phyloP scores from a whole-genome alignment of 2,797 vertebrate species.

The Arnoldichthys spilopterus region DNA sequence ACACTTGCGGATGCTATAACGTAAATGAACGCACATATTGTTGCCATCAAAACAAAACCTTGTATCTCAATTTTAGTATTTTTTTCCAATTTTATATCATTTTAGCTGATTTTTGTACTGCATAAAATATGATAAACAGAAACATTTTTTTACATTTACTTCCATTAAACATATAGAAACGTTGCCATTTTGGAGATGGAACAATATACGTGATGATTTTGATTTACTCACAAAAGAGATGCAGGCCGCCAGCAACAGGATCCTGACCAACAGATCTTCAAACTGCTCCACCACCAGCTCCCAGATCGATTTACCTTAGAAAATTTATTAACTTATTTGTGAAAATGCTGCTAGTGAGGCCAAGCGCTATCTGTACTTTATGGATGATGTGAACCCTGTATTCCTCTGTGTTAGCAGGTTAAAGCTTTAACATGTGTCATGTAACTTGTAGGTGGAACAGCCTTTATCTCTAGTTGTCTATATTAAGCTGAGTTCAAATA shows the following conservation, averaged over 20 bases:
- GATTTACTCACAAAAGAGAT: constrained; percentile 88
- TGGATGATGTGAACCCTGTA: neutral
- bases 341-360: neutral
- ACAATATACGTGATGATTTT: constrained; percentile 9
- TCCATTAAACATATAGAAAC: too few relatives aligned
- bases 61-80: too few relatives aligned
- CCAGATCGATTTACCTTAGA: constrained; percentile 87
- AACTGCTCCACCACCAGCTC: constrained; percentile 87
- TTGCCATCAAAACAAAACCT: too few relatives aligned
- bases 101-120: too few relatives aligned
- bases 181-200: too few relatives aligned
- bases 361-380: neutral
- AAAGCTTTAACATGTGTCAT: neutral
- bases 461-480: neutral
- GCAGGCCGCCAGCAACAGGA: constrained; percentile 88
- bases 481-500: neutral
- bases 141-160: too few relatives aligned
- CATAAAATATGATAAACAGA: too few relatives aligned
- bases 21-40: too few relatives aligned
- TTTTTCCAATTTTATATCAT: too few relatives aligned
- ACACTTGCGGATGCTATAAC: too few relatives aligned
- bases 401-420: neutral
- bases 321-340: constrained; percentile 36
- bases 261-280: constrained; percentile 84
- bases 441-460: neutral